Conservation (phyloP, 2,113 vertebrate species). For the Rostratula benghalensis region DNA sequence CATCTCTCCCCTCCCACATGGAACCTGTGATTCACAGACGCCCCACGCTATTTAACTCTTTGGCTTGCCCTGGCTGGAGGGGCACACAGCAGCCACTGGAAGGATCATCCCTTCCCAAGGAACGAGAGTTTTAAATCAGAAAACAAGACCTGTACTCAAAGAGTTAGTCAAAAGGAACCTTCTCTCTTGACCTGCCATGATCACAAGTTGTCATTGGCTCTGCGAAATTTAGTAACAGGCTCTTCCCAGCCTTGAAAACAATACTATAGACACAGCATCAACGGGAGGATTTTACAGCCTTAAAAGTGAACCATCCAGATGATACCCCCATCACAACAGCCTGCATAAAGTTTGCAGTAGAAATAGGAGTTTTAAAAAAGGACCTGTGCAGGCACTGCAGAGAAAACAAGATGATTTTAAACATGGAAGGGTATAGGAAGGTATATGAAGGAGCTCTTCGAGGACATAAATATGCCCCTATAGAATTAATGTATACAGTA, state of each 20-base stretch:
- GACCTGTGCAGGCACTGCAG: neutral
- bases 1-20: neutral
- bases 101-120: neutral
- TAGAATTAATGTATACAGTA: neutral
- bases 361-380: neutral
- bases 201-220: neutral
- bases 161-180: neutral
- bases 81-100: neutral
- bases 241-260: neutral
- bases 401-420: neutral
- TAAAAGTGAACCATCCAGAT: neutral
- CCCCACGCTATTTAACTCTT: neutral
- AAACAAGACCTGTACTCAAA: neutral
- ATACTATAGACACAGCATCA: neutral
- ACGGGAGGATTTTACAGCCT: neutral
- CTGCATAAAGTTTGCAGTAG: neutral
- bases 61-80: neutral
- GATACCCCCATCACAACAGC: neutral
- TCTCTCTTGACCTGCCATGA: neutral
- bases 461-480: neutral
- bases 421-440: neutral
- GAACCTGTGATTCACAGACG: neutral
- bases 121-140: neutral
- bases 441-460: neutral
- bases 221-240: neutral